Evolutionary conservation across 23 tunicate species (phyloP).

Genomic region (Diplosoma virens): DNA sequence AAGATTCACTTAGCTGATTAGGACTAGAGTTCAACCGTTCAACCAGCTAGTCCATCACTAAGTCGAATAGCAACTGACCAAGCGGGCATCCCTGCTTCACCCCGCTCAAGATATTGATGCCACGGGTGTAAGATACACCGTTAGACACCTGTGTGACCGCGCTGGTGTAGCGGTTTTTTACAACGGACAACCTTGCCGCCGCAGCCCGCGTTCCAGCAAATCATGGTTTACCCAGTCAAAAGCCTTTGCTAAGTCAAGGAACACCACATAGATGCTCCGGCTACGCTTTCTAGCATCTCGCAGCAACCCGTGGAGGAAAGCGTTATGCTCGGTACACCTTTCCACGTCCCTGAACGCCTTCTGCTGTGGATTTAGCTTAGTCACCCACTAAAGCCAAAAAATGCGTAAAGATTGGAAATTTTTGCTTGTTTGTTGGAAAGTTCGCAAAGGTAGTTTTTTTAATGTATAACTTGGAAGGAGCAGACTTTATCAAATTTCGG

Average conservation of each 20-base stretch:
- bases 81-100: conserved; percentile 24
- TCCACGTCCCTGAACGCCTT: conserved; percentile 6
- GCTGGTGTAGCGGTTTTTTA: neutral
- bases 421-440: too few relatives aligned
- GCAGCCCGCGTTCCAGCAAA: neutral
- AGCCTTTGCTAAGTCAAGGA: neutral
- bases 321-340: neutral
- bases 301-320: neutral
- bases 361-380: neutral
- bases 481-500: too few relatives aligned
- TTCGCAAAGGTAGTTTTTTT: too few relatives aligned
- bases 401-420: too few relatives aligned
- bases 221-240: neutral
- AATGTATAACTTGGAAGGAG: too few relatives aligned
- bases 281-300: neutral
- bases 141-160: neutral
- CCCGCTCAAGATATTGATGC: neutral
- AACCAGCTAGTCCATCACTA: conserved; percentile 9
- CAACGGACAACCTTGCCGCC: neutral
- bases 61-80: neutral
- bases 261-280: neutral
- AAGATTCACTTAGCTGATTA: too few relatives aligned
- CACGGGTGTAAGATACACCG: neutral
- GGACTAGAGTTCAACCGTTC: neutral
- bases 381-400: too few relatives aligned